Evolutionary conservation across 2,113 vertebrate genomes (phyloP).

Genomic region (Mola mola): DNA sequence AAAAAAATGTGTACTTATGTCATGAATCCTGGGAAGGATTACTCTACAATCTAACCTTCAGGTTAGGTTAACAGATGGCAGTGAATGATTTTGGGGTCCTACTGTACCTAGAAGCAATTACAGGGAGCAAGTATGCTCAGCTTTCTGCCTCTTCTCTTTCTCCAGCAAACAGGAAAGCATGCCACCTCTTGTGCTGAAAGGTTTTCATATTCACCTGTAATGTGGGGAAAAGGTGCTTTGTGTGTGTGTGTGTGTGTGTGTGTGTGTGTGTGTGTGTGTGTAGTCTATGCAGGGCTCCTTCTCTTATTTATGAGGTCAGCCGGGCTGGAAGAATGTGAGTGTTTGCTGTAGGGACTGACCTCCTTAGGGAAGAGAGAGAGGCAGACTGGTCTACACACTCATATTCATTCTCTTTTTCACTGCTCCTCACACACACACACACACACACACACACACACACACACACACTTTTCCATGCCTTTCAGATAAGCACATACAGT

Average conservation of each 20-base stretch:
- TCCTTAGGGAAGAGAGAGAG: slow-evolving; percentile 63
- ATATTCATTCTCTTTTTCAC: slow-evolving; percentile 6
- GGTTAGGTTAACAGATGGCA: neutral
- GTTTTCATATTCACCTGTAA: slow-evolving; percentile 59
- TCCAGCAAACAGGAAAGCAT: slow-evolving; percentile 67
- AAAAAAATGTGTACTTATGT: neutral
- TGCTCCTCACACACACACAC: slow-evolving; percentile 15
- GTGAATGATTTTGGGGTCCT: neutral
- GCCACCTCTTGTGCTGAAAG: slow-evolving; percentile 69
- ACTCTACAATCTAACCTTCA: too few relatives aligned
- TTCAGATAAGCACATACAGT: slow-evolving; percentile 67
- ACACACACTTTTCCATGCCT: slow-evolving; percentile 32
- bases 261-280: slow-evolving; percentile 18
- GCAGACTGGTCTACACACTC: slow-evolving; percentile 24
- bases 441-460: slow-evolving; percentile 30
- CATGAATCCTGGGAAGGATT: neutral
- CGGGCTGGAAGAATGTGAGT: slow-evolving; percentile 68
- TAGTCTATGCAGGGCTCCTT: slow-evolving; percentile 28
- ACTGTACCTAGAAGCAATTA: slow-evolving; percentile 45
- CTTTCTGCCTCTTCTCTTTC: slow-evolving; percentile 57
- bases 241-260: slow-evolving; percentile 25
- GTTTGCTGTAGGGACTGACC: slow-evolving; percentile 65
- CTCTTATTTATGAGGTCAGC: slow-evolving; percentile 78
- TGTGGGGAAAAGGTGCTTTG: slow-evolving; percentile 31
- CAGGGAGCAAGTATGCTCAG: slow-evolving; percentile 64